Evolutionary conservation across 2,113 vertebrate species (phyloP).

Genomic region (Myrmecobius fasciatus): DNA sequence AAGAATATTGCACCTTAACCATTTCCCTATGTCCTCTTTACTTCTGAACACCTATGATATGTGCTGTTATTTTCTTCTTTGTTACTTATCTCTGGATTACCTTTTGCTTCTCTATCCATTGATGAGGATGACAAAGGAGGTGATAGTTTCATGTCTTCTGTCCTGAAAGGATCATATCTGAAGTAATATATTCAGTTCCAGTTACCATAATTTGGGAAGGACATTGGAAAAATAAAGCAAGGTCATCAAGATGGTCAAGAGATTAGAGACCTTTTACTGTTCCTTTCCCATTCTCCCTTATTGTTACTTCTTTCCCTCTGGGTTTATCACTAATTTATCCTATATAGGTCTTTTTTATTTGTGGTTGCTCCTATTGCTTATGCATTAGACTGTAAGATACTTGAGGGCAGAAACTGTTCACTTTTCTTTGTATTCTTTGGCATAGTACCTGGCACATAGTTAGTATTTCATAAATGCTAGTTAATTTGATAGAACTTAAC

Average conservation of each 20-base stretch:
- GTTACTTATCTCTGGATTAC: conserved; percentile 42
- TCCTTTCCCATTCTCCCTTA: background rate
- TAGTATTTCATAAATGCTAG: background rate
- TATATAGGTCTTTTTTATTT: background rate
- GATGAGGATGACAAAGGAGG: background rate
- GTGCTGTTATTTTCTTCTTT: background rate
- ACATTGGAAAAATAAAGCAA: background rate
- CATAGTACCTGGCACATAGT: background rate
- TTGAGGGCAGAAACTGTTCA: background rate
- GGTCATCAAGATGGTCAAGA: background rate
- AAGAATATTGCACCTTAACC: background rate
- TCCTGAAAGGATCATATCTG: background rate
- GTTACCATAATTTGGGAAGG: background rate
- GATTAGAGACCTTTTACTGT: background rate
- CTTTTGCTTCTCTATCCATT: background rate
- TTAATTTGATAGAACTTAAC: background rate
- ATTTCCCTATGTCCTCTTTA: background rate
- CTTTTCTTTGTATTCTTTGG: background rate
- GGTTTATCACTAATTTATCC: background rate
- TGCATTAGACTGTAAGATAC: background rate
- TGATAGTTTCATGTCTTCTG: background rate
- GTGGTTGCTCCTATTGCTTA: background rate
- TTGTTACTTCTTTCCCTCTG: background rate
- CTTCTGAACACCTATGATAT: background rate
- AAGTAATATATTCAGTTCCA: background rate